phyloP scores from a whole-genome alignment of 2,113 vertebrate genomes.

The Holacanthus passer region DNA sequence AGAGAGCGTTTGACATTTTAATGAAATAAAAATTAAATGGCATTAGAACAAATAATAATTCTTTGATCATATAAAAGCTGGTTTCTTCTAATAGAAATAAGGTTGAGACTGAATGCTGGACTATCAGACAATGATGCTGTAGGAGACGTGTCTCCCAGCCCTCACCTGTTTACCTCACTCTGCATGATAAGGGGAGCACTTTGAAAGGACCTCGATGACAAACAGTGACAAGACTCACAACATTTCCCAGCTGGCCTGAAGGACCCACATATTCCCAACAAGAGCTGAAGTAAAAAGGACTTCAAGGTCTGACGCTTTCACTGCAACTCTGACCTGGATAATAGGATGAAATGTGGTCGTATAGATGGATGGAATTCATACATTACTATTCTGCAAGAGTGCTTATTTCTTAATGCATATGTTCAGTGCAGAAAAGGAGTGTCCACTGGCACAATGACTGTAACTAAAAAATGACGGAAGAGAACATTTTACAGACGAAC shows the following conservation, averaged over 20 bases:
- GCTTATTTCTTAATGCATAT: not conserved
- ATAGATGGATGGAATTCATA: not conserved
- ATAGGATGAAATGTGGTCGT: not conserved
- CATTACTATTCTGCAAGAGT: not conserved
- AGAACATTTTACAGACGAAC: not conserved
- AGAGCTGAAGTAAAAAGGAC: not conserved
- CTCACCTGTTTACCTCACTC: slow-evolving; percentile 13
- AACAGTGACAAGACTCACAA: not conserved
- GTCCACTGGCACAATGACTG: too few species aligned
- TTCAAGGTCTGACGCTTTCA: too few species aligned
- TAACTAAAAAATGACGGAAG: too few species aligned
- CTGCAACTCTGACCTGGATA: not conserved
- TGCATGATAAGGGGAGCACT: slow-evolving; percentile 26
- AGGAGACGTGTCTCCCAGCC: not conserved
- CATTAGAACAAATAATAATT: not conserved
- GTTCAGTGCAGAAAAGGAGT: not conserved
- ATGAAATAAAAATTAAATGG: not conserved
- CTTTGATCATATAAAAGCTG: not conserved
- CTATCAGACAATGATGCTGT: not conserved
- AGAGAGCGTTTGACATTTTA: too few species aligned
- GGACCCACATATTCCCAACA: slow-evolving; percentile 7
- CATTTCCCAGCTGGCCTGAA: slow-evolving; percentile 2
- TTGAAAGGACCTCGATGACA: slow-evolving; percentile 23
- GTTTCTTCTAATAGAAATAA: not conserved
- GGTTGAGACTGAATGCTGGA: not conserved